Evolutionary conservation across 1,140 invertebrate genomes (phyloP).

Genomic region (Neelides sp.): DNA sequence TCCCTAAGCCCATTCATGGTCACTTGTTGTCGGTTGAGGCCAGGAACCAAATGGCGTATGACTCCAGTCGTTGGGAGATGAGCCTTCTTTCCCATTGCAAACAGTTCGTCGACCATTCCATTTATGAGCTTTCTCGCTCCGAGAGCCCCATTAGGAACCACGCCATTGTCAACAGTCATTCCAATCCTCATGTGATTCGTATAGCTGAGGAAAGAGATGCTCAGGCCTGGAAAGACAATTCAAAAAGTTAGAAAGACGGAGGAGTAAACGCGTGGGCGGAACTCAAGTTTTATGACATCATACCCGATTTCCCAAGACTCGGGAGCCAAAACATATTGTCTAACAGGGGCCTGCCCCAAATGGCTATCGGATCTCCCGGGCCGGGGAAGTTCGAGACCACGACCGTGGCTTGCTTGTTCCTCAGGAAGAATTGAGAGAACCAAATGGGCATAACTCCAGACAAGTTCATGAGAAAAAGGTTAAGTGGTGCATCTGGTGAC

Average conservation of each 20-base stretch:
- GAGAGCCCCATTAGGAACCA: constrained; percentile 10
- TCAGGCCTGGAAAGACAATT: constrained; percentile 14
- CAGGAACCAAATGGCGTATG: too few species aligned
- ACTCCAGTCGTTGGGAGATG: too few species aligned
- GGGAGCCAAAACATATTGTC: constrained; percentile 30
- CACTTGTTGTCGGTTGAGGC: too few species aligned
- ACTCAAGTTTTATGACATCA: not conserved
- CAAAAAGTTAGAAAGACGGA: not conserved
- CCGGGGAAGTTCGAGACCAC: constrained; percentile 26
- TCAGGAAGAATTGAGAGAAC: constrained; percentile 17
- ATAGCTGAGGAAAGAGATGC: constrained; percentile 21
- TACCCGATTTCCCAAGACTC: constrained; percentile 22
- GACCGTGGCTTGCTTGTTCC: constrained; percentile 22
- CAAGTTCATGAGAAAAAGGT: constrained; percentile 20
- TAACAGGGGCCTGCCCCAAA: constrained; percentile 16
- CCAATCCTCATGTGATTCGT: constrained; percentile 19
- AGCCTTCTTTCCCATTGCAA: constrained; percentile 3
- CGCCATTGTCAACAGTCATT: constrained; percentile 21
- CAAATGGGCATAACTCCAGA: constrained; percentile 9
- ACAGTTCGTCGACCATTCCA: constrained; percentile 10
- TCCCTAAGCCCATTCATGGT: too few species aligned
- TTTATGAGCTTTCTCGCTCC: constrained; percentile 17
- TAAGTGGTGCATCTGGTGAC: constrained; percentile 23
- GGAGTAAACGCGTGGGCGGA: not conserved
- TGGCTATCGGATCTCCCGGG: constrained; percentile 9